phyloP scores from a whole-genome alignment of 1,140 invertebrate genomes.

The Orius insidiosus region DNA sequence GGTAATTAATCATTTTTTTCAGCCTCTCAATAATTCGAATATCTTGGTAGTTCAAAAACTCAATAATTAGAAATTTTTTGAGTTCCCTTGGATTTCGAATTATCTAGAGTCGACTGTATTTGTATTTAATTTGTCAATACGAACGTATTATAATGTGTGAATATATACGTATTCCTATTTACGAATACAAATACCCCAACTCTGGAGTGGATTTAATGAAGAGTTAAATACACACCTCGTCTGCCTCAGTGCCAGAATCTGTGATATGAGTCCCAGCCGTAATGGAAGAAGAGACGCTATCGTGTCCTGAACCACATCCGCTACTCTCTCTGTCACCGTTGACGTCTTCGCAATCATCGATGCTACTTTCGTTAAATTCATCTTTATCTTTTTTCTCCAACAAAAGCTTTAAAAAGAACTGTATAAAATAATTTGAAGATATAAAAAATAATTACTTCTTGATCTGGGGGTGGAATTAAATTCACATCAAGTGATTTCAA shows the following conservation, averaged over 20 bases:
- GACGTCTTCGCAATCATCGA: slow-evolving; percentile 28
- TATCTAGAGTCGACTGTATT: no score
- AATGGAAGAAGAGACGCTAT: slow-evolving; percentile 35
- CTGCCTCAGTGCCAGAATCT: slow-evolving; percentile 33
- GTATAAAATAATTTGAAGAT: not conserved
- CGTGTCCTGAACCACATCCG: slow-evolving; percentile 36
- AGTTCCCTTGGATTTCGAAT: no score
- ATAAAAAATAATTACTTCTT: slow-evolving; percentile 6
- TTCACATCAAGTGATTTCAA: slow-evolving; percentile 4
- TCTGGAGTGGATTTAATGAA: no score
- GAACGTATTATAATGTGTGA: no score
- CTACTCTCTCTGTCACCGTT: slow-evolving; percentile 28
- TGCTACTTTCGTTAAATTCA: slow-evolving; percentile 26
- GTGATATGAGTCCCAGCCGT: slow-evolving; percentile 34
- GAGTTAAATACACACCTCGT: no score
- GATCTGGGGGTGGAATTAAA: slow-evolving; percentile 13
- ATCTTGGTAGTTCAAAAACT: no score
- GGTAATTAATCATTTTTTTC: no score
- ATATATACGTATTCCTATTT: no score
- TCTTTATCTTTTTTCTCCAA: slow-evolving; percentile 25
- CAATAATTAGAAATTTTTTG: no score
- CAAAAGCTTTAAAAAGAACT: slow-evolving; percentile 16
- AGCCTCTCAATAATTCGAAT: no score
- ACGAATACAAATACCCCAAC: no score
- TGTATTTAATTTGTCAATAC: no score